These are phyloP conservation scores for Apocrypta bakeri DNA, from an alignment of 1,140 invertebrate species.

Conservation along the genomic window DNA sequence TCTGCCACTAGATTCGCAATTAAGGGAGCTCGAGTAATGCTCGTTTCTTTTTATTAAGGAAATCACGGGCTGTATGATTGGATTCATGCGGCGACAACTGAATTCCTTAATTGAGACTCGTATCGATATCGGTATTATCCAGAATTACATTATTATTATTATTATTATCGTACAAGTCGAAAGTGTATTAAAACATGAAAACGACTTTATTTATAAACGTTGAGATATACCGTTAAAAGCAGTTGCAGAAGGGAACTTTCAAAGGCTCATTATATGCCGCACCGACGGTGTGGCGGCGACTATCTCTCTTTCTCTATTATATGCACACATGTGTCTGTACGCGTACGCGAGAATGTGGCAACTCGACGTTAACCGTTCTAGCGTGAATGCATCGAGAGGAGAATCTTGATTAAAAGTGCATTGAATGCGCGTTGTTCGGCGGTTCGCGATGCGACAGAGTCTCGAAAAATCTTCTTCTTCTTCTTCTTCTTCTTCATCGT, in stretches of 20 bases:
- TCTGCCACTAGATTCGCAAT: slow-evolving; percentile 3
- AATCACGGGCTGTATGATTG: neutral
- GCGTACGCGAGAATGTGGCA: neutral
- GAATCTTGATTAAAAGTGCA: slow-evolving; percentile 40
- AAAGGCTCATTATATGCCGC: slow-evolving; percentile 19
- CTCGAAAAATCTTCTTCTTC: neutral
- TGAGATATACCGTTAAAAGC: slow-evolving; percentile 4
- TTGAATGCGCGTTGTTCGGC: neutral
- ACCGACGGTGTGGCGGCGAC: neutral
- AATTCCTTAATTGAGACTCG: too few relatives aligned
- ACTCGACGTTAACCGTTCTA: neutral
- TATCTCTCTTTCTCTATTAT: neutral
- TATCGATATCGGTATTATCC: too few relatives aligned
- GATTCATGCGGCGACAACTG: too few relatives aligned
- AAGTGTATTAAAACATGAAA: neutral
- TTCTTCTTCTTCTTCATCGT: too few relatives aligned
- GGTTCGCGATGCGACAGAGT: neutral
- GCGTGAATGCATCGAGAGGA: neutral
- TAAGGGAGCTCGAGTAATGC: neutral
- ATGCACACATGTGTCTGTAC: too few relatives aligned
- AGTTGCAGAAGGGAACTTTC: neutral
- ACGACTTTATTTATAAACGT: slow-evolving; percentile 21
- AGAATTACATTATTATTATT: too few relatives aligned
- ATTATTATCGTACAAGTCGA: neutral
- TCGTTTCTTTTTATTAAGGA: neutral